Percentiles rank a stretch among this genome's conserved stretches.
phyloP scores from a whole-genome alignment of 2,888 invertebrate genomes.

The Epinotia bilunana region DNA sequence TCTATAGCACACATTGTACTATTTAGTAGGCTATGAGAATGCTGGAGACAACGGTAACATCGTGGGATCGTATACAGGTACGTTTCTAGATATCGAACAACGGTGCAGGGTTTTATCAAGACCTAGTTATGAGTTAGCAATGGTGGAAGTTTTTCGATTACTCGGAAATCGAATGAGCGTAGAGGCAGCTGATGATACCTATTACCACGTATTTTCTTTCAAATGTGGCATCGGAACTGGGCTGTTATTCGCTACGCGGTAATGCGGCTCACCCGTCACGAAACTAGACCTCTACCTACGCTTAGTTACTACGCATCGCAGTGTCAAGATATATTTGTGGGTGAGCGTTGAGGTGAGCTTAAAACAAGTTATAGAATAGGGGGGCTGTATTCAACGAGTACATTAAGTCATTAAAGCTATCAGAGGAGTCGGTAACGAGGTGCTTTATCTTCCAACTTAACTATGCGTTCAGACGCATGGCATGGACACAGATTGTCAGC shows the following conservation, averaged over 20 bases:
- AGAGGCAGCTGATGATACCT: slow-evolving; percentile 1
- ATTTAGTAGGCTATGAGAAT: slow-evolving; percentile 48
- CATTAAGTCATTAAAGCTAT: background rate
- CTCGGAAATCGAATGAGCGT: slow-evolving; percentile 23
- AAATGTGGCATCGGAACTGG: background rate
- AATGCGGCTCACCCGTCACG: too few relatives aligned
- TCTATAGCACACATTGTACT: slow-evolving; percentile 35
- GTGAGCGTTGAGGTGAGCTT: too few relatives aligned
- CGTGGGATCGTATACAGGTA: slow-evolving; percentile 44
- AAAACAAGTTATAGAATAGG: too few relatives aligned
- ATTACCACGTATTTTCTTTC: slow-evolving; percentile 4
- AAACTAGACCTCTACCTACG: too few relatives aligned
- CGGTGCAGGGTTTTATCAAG: slow-evolving; percentile 41
- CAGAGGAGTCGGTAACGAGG: slow-evolving; percentile 2
- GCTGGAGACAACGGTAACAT: slow-evolving; percentile 40
- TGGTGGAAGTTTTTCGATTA: slow-evolving; percentile 39
- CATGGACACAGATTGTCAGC: too few relatives aligned
- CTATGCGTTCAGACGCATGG: too few relatives aligned
- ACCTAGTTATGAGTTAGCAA: slow-evolving; percentile 44
- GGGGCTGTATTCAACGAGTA: slow-evolving; percentile 1
- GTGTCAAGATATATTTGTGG: too few relatives aligned
- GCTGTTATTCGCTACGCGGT: too few relatives aligned
- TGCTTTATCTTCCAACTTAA: background rate
- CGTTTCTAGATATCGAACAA: slow-evolving; percentile 44
- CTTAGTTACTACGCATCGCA: too few relatives aligned